Evolutionary conservation across 2,888 invertebrate genomes (phyloP).

Genomic region (Perizoma flavofasciatum): DNA sequence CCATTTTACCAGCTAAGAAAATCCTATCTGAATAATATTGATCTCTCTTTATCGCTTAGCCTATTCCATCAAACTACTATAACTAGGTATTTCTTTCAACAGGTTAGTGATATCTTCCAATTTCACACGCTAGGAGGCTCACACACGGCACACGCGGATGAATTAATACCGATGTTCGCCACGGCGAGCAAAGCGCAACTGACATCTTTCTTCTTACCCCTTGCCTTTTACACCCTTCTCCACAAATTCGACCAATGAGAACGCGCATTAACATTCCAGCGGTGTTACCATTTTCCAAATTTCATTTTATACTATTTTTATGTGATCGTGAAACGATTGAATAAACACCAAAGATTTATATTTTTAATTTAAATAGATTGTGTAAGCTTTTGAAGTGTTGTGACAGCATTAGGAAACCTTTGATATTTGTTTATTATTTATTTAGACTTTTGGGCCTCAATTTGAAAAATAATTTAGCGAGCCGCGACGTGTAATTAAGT

Average conservation of each 20-base stretch:
- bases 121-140: conserved; percentile 88
- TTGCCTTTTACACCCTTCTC: conserved; percentile 55
- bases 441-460: not conserved
- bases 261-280: conserved; percentile 32
- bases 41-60: too few species aligned
- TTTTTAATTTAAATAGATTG: conserved; percentile 39
- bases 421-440: conserved; percentile 8
- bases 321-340: conserved; percentile 58
- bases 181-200: conserved; percentile 48
- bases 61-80: too few species aligned
- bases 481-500: too few species aligned
- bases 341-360: conserved; percentile 51
- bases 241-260: conserved; percentile 48
- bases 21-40: too few species aligned
- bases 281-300: conserved; percentile 35
- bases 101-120: conserved; percentile 89
- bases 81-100: conserved; percentile 40
- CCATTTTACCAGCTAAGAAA: too few species aligned
- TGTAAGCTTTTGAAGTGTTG: conserved; percentile 57
- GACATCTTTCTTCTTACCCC: conserved; percentile 35
- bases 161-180: conserved; percentile 70
- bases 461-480: not conserved
- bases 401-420: conserved; percentile 43
- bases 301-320: conserved; percentile 43
- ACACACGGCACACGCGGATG: conserved; percentile 74